Evolutionary conservation across 2,797 vertebrate genomes (phyloP), one percentile per base, ranked within the genome.

Genomic region (Cuniculus paca): DNA sequence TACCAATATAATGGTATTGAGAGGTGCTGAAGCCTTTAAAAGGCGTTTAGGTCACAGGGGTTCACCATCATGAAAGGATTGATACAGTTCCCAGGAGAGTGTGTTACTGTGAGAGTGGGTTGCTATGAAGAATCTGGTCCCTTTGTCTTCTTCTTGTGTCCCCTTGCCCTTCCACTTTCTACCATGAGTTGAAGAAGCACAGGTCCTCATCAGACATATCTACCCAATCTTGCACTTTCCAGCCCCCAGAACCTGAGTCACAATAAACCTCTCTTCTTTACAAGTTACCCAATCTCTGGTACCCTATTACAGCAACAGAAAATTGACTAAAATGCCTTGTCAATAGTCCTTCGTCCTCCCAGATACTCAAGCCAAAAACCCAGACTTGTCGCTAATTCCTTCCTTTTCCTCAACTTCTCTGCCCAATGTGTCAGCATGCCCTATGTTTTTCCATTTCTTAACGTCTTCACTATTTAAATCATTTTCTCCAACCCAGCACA

Each of bases 401-500:
- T 93, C 42, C 48, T 81, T 48, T 54, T 75, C 14, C 61, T 96
- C 45, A 16, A 6, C 42, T 88, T 85, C 83, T 11, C 26, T 42
- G 82, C 61, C 58, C 34, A 96, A 10, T 48, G 52, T 36, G 10
- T 72, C 79, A 74, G 42, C n/a, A 93, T 79, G 34, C 12, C 20
- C 50, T n/a, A 28, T 10, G 11, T 42, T 17, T 68, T 92, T 91
- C 83, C 70, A 63, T n/a, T 84, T 74, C 60, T 95, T 94, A 84
- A 96, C 81, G 56, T 50, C 48, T 42, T 75, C 72, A 70, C n/a
- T 22, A 90, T 45, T 78, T 42, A 82, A 85, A 74, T 74, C 0
- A 58, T 90, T 84, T 96, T 78, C 82, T 95, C 87, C 9, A 87
- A 20, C 28, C 63, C 65, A 70, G 56, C 26, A 5, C n/a, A 70